Percentiles rank a stretch among this genome's conserved stretches.
Evolutionary conservation across 2,113 vertebrate genomes (phyloP).

Genomic region (Corythoichthys intestinalis): DNA sequence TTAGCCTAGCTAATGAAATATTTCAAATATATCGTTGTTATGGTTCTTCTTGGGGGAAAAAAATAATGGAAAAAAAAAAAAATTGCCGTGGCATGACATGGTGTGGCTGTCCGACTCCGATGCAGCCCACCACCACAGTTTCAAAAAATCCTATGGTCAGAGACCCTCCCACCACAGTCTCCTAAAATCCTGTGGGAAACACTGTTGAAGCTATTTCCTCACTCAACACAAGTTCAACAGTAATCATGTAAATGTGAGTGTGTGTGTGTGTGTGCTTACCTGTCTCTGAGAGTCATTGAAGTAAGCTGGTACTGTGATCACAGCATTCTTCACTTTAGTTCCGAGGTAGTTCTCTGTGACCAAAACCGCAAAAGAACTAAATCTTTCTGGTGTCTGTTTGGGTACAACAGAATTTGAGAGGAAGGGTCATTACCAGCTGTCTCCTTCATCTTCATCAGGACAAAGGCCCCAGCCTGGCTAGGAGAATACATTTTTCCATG

Average conservation of each 20-base stretch:
- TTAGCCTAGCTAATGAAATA: too few relatives aligned
- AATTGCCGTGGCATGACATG: too few relatives aligned
- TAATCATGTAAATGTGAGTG: neutral
- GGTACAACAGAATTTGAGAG: neutral
- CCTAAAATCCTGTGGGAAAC: too few relatives aligned
- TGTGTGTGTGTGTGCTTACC: conserved; percentile 62
- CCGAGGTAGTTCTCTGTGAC: conserved; percentile 89
- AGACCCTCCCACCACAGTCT: too few relatives aligned
- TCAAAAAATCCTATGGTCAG: too few relatives aligned
- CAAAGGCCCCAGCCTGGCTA: conserved; percentile 93
- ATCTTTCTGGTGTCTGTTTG: neutral
- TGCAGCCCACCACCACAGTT: too few relatives aligned
- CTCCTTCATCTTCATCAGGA: conserved; percentile 99
- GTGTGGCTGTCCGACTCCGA: too few relatives aligned
- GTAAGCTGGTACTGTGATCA: conserved; percentile 95
- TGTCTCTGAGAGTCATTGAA: conserved; percentile 99
- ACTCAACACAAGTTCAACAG: neutral
- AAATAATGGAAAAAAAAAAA: too few relatives aligned
- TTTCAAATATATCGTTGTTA: too few relatives aligned
- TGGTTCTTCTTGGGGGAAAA: too few relatives aligned
- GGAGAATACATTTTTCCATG: conserved; percentile 96
- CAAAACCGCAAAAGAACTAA: neutral
- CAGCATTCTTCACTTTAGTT: conserved; percentile 90
- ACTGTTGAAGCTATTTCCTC: too few relatives aligned
- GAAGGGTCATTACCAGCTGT: conserved; percentile 81